Evolutionary conservation across 2,797 vertebrate genomes (phyloP), one percentile per base, ranked within the genome.

Genomic region (Acanthis flammea): DNA sequence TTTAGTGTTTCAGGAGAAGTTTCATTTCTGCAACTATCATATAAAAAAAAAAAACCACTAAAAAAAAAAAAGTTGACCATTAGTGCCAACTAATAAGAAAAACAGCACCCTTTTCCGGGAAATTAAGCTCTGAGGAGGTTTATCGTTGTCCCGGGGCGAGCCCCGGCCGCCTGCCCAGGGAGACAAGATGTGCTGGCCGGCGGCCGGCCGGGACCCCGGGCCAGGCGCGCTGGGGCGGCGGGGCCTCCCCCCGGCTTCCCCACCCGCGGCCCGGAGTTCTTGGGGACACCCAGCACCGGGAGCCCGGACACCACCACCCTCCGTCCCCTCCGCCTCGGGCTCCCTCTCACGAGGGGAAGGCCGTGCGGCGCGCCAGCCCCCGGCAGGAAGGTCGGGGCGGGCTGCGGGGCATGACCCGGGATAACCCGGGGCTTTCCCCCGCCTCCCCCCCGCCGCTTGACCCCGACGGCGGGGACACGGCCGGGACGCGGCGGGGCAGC

Each of bases 51-150:
- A 53, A 72, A 44, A 18, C 10, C 4, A 18, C 27, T 51, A 27
- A 58, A 79, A 58, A 58, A 57, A 79, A 72, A 31, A 88, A 48
- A 47, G 71, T 57, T 80, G 33, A 79, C 71, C 45, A 88, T 58
- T 60, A 27, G 41, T 73, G 77, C 70, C 80, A 84, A 48, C 67
- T 72, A 90, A 48, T 57, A 58, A 35, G 68, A 86, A 89, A 92
- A 96, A 95, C 66, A 74, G 86, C 86, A 60, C 24, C 39, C 57
- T 92, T 83, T 92, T 94, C 80, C 45, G 79, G 86, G 94, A 96
- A 95, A 90, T 39, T 51, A 71, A 92, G 42, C 79, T 88, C 67
- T 53, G 82, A 70, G 53, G 57, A 92, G 82, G 54, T 66, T 48
- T 90, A 71, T 94, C 95, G 86, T 39, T 21, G 82, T 19, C 65